Evolutionary conservation across 2,888 invertebrate genomes (phyloP).

Genomic region (Drosophila incognita): DNA sequence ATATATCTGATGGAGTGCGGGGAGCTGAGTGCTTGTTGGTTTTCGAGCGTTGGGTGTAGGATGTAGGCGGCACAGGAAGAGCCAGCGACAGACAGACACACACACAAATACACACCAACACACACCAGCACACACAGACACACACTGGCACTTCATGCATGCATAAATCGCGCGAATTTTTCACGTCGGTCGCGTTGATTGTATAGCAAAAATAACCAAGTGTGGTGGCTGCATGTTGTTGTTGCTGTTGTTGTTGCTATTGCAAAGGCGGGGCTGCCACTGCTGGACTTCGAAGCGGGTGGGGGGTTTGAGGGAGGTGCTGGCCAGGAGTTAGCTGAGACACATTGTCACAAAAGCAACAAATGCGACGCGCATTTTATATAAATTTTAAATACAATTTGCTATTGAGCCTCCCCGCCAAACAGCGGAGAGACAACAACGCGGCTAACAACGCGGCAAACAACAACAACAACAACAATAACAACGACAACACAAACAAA

Average conservation of each 20-base stretch:
- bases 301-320: neutral
- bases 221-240: conserved; percentile 51
- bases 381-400: conserved; percentile 80
- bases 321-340: conserved; percentile 41
- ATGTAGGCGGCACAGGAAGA: conserved; percentile 52
- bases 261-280: conserved; percentile 19
- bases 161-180: conserved; percentile 79
- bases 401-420: conserved; percentile 69
- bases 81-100: conserved; percentile 52
- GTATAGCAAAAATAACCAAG: conserved; percentile 75
- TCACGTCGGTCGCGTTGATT: conserved; percentile 77
- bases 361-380: conserved; percentile 77
- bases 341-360: conserved; percentile 76
- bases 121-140: conserved; percentile 16
- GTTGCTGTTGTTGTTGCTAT: conserved; percentile 17
- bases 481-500: conserved; percentile 13
- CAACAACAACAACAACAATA: conserved; percentile 14
- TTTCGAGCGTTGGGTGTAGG: neutral
- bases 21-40: neutral
- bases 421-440: conserved; percentile 33
- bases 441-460: conserved; percentile 6
- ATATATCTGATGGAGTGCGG: conserved; percentile 10
- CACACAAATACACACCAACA: conserved; percentile 9
- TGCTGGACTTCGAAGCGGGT: neutral
- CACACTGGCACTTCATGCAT: conserved; percentile 65